These are phyloP conservation scores for Scaptomyza polygonia DNA, from an alignment of 2,888 invertebrate species.

Conservation along the genomic window DNA sequence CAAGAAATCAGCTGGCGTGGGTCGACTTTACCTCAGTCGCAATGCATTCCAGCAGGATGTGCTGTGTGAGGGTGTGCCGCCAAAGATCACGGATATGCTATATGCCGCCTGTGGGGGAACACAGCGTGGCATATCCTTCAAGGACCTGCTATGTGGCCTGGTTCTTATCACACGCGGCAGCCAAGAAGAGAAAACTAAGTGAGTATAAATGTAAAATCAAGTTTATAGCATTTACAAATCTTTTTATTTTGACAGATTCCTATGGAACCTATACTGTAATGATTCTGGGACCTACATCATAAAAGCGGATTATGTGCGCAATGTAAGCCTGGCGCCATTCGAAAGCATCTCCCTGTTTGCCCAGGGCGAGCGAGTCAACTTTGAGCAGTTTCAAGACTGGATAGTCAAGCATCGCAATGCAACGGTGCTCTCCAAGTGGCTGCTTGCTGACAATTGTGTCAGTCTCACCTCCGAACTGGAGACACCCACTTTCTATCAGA, in stretches of 20 bases:
- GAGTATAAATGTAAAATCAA: constrained; percentile 6
- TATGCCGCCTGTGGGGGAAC: constrained; percentile 94
- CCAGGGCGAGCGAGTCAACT: constrained; percentile 87
- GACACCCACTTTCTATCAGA: constrained; percentile 96
- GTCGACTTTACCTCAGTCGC: constrained; percentile 88
- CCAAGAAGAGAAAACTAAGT: constrained; percentile 92
- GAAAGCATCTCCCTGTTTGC: constrained; percentile 82
- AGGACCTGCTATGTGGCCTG: constrained; percentile 93
- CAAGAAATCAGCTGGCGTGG: constrained; percentile 91
- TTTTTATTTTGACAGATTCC: constrained; percentile 86
- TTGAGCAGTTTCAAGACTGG: constrained; percentile 92
- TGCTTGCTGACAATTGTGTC: constrained; percentile 89
- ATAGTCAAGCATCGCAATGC: constrained; percentile 90
- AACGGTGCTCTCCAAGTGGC: constrained; percentile 92
- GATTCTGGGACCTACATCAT: constrained; percentile 90
- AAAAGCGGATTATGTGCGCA: constrained; percentile 89
- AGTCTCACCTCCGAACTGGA: constrained; percentile 92
- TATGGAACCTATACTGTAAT: constrained; percentile 94
- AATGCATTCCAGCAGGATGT: constrained; percentile 93
- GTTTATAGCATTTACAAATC: neutral
- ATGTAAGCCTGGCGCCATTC: constrained; percentile 85
- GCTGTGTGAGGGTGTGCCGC: constrained; percentile 93
- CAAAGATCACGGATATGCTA: constrained; percentile 91
- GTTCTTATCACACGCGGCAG: constrained; percentile 94
- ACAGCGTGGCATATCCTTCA: constrained; percentile 91